Evolutionary conservation across 2,797 vertebrate species (phyloP), one percentile per base, ranked within the genome.

Genomic region (Anas flavirostris): DNA sequence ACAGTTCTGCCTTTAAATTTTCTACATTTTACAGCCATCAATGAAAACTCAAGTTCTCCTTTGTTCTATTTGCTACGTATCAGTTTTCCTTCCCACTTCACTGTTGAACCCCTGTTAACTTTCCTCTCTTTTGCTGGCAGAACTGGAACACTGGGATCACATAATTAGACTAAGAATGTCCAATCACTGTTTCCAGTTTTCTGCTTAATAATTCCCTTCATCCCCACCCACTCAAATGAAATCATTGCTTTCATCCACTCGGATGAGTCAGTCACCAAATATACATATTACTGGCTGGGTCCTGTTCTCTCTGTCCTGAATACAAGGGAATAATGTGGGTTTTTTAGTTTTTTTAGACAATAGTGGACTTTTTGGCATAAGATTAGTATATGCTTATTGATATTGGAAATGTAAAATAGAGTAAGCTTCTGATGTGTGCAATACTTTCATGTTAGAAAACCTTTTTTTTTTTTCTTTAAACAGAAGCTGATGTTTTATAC

Each of bases 281-380:
- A 55, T 7, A 55, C 12, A 5, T 23, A 18, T 48, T 67, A 37
- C 31, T n/a, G 17, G 16, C 6, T 48, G 22, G 3, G 15, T 13
- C 10, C 4, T 62, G 26, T 66, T 91, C n/a, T 69, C 28, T 63
- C 23, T 41, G 5, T 43, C 22, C 53, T 0, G 0, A 82, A 66
- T 12, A 29, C 4, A 26, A 82, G 46, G 29, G 37, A 0, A 3
- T 29, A 18, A 35, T 10, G 35, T 0, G 0, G 46, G 16, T 15
- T 48, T 12, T 73, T 6, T 21, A n/a, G 35, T 4, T 17, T 48
- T 12, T 73, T 6, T 21, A n/a, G 53, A 7, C 22, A 78, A 43
- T 25, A 18, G 52, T 17, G 7, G 43, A 43, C 33, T 29, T 87
- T 41, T n/a, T 55, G 33, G 26, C 29, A 23, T 59, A 46, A 21